Conservation (phyloP, 2,113 vertebrate species). For the Lagopus muta region DNA sequence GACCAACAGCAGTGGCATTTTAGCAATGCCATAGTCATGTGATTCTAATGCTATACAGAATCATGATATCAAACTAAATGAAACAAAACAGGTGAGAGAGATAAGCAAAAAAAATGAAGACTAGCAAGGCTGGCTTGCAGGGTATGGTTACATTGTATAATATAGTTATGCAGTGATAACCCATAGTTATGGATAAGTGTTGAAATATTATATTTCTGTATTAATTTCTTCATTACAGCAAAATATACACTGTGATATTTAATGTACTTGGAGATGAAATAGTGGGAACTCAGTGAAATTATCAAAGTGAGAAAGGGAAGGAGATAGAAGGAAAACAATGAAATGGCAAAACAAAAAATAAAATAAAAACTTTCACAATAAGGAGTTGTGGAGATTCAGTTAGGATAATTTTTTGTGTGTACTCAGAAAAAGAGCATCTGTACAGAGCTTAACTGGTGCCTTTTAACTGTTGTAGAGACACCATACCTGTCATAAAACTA, state of each 20-base stretch:
- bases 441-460: not conserved
- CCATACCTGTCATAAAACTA: not conserved
- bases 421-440: not conserved
- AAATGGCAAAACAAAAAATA: not conserved
- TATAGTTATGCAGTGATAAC: not conserved
- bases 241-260: not conserved
- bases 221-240: not conserved
- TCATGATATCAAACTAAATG: not conserved
- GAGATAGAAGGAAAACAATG: not conserved
- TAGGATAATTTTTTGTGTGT: not conserved
- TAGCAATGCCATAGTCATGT: not conserved
- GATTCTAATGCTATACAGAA: not conserved
- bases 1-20: constrained; percentile 13
- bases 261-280: not conserved
- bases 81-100: not conserved
- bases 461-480: not conserved
- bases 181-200: not conserved
- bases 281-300: not conserved
- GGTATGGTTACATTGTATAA: not conserved
- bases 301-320: not conserved
- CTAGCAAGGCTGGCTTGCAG: not conserved
- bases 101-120: not conserved
- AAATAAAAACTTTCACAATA: not conserved
- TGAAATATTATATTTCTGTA: not conserved
- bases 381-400: not conserved